Base-by-base conservation (phyloP, 1,140 invertebrate genomes). In the Acromyrmex echinatior region DNA sequence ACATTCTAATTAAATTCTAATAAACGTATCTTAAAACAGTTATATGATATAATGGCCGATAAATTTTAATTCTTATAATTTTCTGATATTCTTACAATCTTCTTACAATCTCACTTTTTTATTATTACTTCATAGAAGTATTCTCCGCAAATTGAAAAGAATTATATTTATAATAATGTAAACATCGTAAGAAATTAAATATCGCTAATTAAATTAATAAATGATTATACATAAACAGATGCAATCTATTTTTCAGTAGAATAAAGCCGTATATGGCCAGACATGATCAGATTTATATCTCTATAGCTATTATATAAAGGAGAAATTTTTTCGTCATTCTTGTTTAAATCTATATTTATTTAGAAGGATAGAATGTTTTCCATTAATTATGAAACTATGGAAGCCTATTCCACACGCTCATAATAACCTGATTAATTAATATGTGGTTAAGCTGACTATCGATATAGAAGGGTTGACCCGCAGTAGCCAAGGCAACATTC, bases 391-490 rank as follows among this genome's bases (percentile, higher is more conserved):
- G 39, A n/a, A 62, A 21, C 14, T 53, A 51, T 25, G 25, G 39
- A 63, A 62, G 18, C 10, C 12, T 74, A 16, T 60, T 31, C 18
- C 3, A 10, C 18, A 39, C 39, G 21, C 14, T 28, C 18, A 51
- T 58, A 62, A 84, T 74, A 62, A n/a, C 35, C 25, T 74, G 31
- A 84, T 84, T 84, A 84, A 84, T 84, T 74, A 76, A n/a, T 62
- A 74, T 31, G 70, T 35, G 80, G 80, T 74, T 74, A 84, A 84
- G n/a, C 56, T 45, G 56, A 62, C 49, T 84, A 84, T 84, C 58
- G 70, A 84, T 62, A 31, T 62, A 74, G 1, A 28, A 82, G 49
- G 56, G 70, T 39, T 62, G 25, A 51, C 39, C 68, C 80, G 25
- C 70, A 74, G 2, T 25, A 16, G 16, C 70, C 56, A 76, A 84